phyloP scores from a whole-genome alignment of 2,113 vertebrate species.

The Chrysochloris asiatica region DNA sequence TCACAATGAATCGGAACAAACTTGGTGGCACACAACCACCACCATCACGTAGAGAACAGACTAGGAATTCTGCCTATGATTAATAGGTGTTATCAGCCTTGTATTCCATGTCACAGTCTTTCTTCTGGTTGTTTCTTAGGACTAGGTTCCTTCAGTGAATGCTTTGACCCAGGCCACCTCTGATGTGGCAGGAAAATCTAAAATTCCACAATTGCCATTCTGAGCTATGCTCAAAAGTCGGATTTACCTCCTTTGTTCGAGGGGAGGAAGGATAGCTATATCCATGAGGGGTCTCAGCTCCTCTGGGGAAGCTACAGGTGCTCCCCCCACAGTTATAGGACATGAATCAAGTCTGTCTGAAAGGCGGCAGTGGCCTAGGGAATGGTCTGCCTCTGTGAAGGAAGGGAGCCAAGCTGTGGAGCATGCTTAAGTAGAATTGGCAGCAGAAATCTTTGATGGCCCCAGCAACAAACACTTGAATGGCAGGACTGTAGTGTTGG shows the following conservation, averaged over 20 bases:
- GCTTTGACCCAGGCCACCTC: background rate
- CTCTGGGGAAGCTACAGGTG: background rate
- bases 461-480: slow-evolving; percentile 62
- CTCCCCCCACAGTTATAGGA: background rate
- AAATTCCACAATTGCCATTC: background rate
- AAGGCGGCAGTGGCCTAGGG: slow-evolving; percentile 41
- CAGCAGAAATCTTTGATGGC: slow-evolving; percentile 66
- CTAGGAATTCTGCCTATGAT: background rate
- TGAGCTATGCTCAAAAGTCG: background rate
- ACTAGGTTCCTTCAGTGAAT: background rate
- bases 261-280: background rate
- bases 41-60: background rate
- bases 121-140: background rate
- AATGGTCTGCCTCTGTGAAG: slow-evolving; percentile 27
- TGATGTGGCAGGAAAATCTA: background rate
- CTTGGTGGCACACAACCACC: no score
- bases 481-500: slow-evolving; percentile 54
- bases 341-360: slow-evolving; percentile 29
- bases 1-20: no score
- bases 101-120: background rate
- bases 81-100: background rate
- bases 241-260: background rate
- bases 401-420: slow-evolving; percentile 28
- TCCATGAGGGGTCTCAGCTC: background rate
- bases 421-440: slow-evolving; percentile 62